Base-by-base conservation (phyloP, 2,888 invertebrate genomes). In the Drosophila rellima region DNA sequence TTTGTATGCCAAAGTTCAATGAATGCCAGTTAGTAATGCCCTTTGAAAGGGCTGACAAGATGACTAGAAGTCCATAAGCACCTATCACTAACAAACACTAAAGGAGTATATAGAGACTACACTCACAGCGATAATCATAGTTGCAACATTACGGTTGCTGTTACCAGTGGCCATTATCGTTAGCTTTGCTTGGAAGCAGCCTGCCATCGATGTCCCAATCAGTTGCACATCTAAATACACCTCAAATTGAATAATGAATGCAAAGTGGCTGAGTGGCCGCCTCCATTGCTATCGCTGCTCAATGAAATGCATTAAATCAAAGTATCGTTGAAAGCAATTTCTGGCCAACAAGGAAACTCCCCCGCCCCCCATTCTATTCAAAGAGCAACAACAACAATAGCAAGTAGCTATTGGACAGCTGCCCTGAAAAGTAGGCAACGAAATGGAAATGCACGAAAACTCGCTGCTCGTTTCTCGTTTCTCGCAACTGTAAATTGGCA, bases 291-390 rank as follows among this genome's bases (percentile, higher is more conserved):
- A 82, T 85, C 54, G 86, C 76, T 62, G 85, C 88, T 82, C 82
- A 82, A 83, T 83, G 82, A 80, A 83, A 83, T 88, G 87, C 88
- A 83, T 88, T 83, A 83, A 83, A 83, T 83, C 82, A 83, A 88
- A 68, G 82, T 82, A 83, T 88, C 82, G 82, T 80, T 85, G 88
- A 82, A 85, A 85, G 82, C 64, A 61, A 82, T 70, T 76, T 61
- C 75, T 70, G 69, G 55, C 52, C 55, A 51, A 20, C 33, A 20
- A 66, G 37, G 26, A 26, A 26, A 26, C 26, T 26, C 26, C 26
- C 26, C 52, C 39, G 35, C 47, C 45, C 23, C 59, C 15, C 44
- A 26, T 33, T 7, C 15, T 17, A 17, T 10, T 13, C 31, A 11
- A 31, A 40, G 15, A 42, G 15, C 42, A 23, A 8, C 37, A 37